Percentiles rank a stretch among this genome's conserved stretches.
phyloP scores from a whole-genome alignment of 2,888 invertebrate species.

The Cephus nigrinus region DNA sequence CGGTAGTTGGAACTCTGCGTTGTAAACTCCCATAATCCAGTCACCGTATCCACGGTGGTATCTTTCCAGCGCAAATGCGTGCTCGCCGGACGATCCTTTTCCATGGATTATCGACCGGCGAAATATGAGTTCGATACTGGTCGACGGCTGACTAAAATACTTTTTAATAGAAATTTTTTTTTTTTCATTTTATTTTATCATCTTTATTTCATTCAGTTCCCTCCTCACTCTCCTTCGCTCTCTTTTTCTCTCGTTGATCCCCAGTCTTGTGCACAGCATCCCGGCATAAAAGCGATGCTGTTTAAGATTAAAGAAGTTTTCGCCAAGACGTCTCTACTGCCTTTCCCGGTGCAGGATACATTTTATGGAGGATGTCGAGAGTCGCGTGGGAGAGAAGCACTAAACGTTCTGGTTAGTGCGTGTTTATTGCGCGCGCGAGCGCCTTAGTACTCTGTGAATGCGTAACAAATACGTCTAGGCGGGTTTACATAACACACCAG shows the following conservation, averaged over 20 bases:
- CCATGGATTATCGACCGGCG: no score
- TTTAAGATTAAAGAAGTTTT: no score
- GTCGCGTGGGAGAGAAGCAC: no score
- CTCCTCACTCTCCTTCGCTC: neutral
- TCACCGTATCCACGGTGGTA: constrained; percentile 41
- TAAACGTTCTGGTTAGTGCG: neutral
- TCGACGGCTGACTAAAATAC: no score
- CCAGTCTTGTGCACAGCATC: neutral
- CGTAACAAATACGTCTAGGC: constrained; percentile 21
- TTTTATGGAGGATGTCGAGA: no score
- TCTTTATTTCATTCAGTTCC: neutral
- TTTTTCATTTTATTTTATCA: neutral
- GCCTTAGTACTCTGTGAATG: neutral
- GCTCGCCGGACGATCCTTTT: no score
- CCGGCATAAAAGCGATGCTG: constrained; percentile 12
- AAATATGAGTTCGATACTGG: no score
- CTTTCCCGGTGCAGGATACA: no score
- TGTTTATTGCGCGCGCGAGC: constrained; percentile 19
- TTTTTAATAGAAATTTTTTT: no score
- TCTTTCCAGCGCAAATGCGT: no score
- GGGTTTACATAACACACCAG: constrained; percentile 16
- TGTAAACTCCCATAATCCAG: constrained; percentile 59
- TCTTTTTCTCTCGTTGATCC: neutral
- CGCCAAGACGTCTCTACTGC: no score
- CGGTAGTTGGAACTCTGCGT: constrained; percentile 53